A percentile compares a stretch with the other conserved stretches of the same genome.
Conservation (phyloP, 2,888 invertebrate genomes). For the Zeuzera pyrina region DNA sequence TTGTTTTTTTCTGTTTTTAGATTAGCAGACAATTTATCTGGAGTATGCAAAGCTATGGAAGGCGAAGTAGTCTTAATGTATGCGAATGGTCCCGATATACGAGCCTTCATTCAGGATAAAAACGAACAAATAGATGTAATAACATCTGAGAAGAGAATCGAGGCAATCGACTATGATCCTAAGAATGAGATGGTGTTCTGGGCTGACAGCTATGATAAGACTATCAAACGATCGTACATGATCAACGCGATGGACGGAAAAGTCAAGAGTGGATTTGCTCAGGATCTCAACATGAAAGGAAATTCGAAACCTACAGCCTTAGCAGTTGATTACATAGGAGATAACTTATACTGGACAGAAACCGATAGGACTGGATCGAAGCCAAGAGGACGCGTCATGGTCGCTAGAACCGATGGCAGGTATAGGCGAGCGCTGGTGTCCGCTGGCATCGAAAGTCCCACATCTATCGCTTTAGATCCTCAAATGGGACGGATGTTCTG, state of each 20-base stretch:
- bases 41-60: slow-evolving; percentile 84
- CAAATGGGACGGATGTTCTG: slow-evolving; percentile 91
- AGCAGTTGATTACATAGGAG: slow-evolving; percentile 94
- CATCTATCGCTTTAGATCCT: slow-evolving; percentile 91
- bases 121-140: slow-evolving; percentile 84
- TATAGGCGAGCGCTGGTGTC: slow-evolving; percentile 87
- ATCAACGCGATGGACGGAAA: slow-evolving; percentile 83
- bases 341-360: slow-evolving; percentile 96
- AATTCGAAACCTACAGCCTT: slow-evolving; percentile 89
- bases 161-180: slow-evolving; percentile 93
- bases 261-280: slow-evolving; percentile 87
- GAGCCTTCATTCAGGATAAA: slow-evolving; percentile 78
- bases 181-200: slow-evolving; percentile 91
- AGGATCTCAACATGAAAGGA: slow-evolving; percentile 89
- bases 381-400: slow-evolving; percentile 86
- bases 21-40: slow-evolving; percentile 82
- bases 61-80: slow-evolving; percentile 80
- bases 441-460: slow-evolving; percentile 87
- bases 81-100: slow-evolving; percentile 90
- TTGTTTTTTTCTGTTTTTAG: slow-evolving; percentile 29
- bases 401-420: slow-evolving; percentile 90
- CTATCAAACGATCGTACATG: slow-evolving; percentile 93
- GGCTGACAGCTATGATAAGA: slow-evolving; percentile 93
- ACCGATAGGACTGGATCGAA: slow-evolving; percentile 82
- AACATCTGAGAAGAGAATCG: slow-evolving; percentile 88